A percentile compares a stretch with the other conserved stretches of the same genome.
Evolutionary conservation across 2,888 invertebrate genomes (phyloP).

Genomic region (Tipula vernalis): DNA sequence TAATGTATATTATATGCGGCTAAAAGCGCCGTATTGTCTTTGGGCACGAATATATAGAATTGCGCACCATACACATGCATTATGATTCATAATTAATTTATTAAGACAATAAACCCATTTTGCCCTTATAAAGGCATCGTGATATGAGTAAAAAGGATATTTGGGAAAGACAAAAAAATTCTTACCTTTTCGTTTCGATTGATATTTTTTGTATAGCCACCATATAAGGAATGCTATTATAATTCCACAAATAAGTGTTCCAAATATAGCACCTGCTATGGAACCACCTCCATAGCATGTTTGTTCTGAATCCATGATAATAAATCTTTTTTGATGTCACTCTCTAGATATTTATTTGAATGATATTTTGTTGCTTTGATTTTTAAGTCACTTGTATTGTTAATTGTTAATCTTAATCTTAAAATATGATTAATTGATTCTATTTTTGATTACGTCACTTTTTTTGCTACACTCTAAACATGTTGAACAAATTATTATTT

Average conservation of each 20-base stretch:
- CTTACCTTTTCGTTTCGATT: slow-evolving; percentile 43
- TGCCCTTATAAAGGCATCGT: neutral
- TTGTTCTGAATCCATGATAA: slow-evolving; percentile 29
- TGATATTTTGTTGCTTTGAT: neutral
- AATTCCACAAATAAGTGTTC: slow-evolving; percentile 53
- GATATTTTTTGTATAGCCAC: slow-evolving; percentile 47
- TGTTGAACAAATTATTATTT: neutral
- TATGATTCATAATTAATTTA: neutral
- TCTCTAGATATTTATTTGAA: neutral
- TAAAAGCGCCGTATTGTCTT: neutral
- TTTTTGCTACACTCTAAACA: neutral
- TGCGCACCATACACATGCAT: neutral
- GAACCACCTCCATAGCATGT: slow-evolving; percentile 54
- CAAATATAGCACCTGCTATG: slow-evolving; percentile 56
- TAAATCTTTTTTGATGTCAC: neutral
- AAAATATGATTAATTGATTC: neutral
- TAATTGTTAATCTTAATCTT: neutral
- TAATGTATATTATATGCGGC: neutral
- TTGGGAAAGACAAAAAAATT: neutral
- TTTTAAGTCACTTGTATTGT: neutral
- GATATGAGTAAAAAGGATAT: neutral
- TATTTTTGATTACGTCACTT: neutral
- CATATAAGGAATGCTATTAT: slow-evolving; percentile 44
- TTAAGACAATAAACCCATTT: neutral
- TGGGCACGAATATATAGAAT: neutral